These are phyloP conservation scores for Atrichornis clamosus DNA, from an alignment of 2,113 vertebrate genomes.

Conservation along the genomic window DNA sequence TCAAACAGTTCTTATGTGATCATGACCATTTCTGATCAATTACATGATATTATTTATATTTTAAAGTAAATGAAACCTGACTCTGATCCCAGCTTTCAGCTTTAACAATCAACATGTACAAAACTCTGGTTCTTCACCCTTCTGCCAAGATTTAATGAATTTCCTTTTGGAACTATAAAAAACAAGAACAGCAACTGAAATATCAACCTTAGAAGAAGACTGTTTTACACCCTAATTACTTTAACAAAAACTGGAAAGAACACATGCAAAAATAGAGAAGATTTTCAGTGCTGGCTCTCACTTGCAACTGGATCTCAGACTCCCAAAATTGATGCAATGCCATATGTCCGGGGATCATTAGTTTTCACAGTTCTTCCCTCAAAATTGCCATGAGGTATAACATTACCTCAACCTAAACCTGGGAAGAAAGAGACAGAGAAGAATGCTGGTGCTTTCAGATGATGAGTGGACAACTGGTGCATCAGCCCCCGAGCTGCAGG, in stretches of 20 bases:
- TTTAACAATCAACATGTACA: background rate
- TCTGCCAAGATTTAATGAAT: background rate
- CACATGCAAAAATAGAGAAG: background rate
- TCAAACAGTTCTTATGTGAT: background rate
- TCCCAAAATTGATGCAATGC: background rate
- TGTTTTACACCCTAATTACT: background rate
- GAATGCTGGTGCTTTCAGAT: background rate
- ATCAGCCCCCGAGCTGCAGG: background rate
- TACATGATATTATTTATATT: background rate
- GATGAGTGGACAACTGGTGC: background rate
- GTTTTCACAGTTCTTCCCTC: background rate
- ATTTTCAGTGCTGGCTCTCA: background rate
- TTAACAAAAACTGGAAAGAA: background rate
- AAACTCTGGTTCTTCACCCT: background rate
- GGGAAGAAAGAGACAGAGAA: background rate
- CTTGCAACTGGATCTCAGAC: background rate
- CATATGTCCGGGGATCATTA: background rate
- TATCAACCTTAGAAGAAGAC: background rate
- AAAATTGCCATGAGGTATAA: background rate
- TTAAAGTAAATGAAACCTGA: background rate
- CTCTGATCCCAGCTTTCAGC: background rate
- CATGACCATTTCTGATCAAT: background rate
- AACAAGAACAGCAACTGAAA: background rate
- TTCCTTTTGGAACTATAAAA: background rate
- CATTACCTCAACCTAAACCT: accelerated